Base-by-base conservation (phyloP, 2,113 vertebrate genomes). In the Podarcis raffonei region DNA sequence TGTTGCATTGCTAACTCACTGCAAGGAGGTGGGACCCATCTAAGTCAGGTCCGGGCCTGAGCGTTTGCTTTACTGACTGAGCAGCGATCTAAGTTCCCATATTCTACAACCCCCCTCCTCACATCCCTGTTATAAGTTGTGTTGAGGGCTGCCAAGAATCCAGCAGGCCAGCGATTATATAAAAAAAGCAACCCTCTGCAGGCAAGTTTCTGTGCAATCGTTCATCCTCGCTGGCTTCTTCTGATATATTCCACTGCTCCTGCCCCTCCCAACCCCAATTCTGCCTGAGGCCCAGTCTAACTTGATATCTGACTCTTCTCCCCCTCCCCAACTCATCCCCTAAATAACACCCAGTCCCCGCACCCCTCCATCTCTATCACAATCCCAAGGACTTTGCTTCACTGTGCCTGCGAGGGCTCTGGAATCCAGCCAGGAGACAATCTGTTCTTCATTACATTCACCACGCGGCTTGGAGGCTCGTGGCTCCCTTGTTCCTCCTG, bases 361-460 rank as follows among this genome's bases (percentile, higher is more conserved):
- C 57, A 57, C 4, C 27, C 0, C 75, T 30, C 9, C 25, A 53
- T 25, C 39, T 80, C 27, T 2, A 68, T 69, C n/a, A 42, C 77
- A 1, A 74, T 76, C 89, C 62, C 82, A 77, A 84, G 93, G 93
- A 81, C 85, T 86, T 80, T 30, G 84, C 74, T 83, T 59, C 86
- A 86, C 92, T 75, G 65, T 0, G 4, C 18, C 48, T 69, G 72
- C 84, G 90, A 74, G 0, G 35, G 11, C 48, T 68, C 66, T 93
- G 95, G 94, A 93, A 66, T 6, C 76, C 53, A 74, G 92, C 95
- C 94, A 95, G 87, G 90, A 91, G 85, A 95, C 93, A 91, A 92
- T 93, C 90, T 95, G 95, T 94, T 95, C 92, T 90, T 94, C 90
- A 84, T 89, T 89, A 94, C 94, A 93, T 84, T 94, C 94, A 91